Evolutionary conservation across 2,888 invertebrate genomes (phyloP), one percentile per base, ranked within the genome.

Genomic region (Microctonus aethiopoides): DNA sequence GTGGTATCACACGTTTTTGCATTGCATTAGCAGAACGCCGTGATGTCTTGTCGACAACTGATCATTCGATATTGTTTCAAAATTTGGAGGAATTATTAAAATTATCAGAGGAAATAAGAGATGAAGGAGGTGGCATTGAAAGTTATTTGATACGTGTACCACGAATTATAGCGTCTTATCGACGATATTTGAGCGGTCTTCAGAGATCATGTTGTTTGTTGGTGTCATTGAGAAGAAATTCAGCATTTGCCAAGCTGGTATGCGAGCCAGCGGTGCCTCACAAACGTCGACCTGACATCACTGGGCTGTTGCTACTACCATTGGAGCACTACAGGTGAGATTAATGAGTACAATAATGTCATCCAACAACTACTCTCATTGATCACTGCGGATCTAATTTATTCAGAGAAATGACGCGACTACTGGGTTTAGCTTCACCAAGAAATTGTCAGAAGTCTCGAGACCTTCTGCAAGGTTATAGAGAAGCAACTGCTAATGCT

Each of bases 141-240:
- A 81, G 81, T 69, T 95, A 95, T 83, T 88, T 93, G 59, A 90
- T 91, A 59, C 93, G 94, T 87, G 90, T 94, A 72, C 90, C 91
- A 76, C 91, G 91, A 79, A 92, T 95, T 79, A 92, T 92, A 81
- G 91, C 92, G 62, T 91, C 93, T 60, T 95, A 95, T 86, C 92
- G 93, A 84, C 91, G 93, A 81, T 95, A 95, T 87, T 93, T 94
- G 84, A 91, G 93, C 78, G 95, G 95, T 72, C 90, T 95, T 73
- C 95, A 95, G 84, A 90, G 93, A 82, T 95, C 95, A 61, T 95
- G 95, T 82, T 95, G 95, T 84, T 92, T 95, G 62, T 88, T 95
- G 87, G 95, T 93, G 76, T 87, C 87, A 16, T 86, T 89, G 67
- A 82, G 88, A 36, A 83, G 87, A 69, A 94, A 94, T 79, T 91